Conservation (phyloP, 2,797 vertebrate species). For the Chaetodon trifasciatus region DNA sequence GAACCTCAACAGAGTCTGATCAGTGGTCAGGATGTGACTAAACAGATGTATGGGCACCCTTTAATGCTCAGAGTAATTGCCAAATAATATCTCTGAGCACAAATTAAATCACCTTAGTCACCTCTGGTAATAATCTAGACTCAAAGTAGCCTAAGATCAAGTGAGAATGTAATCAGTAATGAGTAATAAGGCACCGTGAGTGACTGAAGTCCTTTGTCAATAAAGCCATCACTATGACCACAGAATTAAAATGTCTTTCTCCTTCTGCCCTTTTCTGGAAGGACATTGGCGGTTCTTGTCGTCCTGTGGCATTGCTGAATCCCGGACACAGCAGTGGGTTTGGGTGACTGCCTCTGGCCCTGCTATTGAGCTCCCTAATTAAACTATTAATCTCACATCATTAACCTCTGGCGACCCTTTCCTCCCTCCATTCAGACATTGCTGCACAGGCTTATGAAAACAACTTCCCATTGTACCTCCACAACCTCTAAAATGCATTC, state of each 20-base stretch:
- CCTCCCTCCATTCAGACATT: conserved; percentile 72
- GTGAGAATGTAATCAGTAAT: background rate
- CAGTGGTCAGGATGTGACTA: conserved; percentile 10
- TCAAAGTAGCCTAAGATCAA: conserved; percentile 22
- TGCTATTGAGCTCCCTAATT: conserved; percentile 80
- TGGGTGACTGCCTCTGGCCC: conserved; percentile 76
- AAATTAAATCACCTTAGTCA: conserved; percentile 27
- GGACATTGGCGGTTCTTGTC: conserved; percentile 67
- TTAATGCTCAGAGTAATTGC: background rate
- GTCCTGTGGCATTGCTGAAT: conserved; percentile 61
- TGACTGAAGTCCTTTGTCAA: conserved; percentile 30
- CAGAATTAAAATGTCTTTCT: conserved; percentile 49
- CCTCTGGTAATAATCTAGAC: background rate
- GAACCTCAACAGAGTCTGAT: conserved; percentile 1
- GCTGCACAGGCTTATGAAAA: conserved; percentile 65
- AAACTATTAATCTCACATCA: conserved; percentile 86
- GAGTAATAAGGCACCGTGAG: background rate
- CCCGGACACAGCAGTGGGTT: conserved; percentile 68
- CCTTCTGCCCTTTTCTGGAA: conserved; percentile 68
- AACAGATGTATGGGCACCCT: background rate
- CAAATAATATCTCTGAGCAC: conserved; percentile 4
- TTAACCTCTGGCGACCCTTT: conserved; percentile 80
- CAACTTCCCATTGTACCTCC: conserved; percentile 53
- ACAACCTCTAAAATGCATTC: conserved; percentile 35
- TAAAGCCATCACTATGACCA: conserved; percentile 30